These are phyloP conservation scores for Sphinx pinastri DNA, from an alignment of 2,888 invertebrate species.

Conservation along the genomic window DNA sequence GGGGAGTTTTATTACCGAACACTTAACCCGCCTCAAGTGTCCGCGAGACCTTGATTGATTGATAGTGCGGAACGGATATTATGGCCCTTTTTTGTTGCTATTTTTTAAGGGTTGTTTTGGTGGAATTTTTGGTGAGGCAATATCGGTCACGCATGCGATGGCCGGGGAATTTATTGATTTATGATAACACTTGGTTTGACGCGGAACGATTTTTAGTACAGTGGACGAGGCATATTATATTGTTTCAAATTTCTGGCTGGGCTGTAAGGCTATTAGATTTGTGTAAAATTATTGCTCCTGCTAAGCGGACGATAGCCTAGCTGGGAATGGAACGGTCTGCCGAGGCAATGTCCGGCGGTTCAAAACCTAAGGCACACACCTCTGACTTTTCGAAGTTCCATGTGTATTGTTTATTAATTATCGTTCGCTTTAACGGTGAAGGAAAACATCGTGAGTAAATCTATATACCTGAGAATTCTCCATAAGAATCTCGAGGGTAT, in stretches of 20 bases:
- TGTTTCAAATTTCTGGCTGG: background rate
- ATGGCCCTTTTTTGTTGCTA: constrained; percentile 34
- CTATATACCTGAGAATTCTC: no score
- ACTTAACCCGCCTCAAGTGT: constrained; percentile 55
- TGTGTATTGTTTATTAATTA: no score
- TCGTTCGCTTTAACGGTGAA: no score
- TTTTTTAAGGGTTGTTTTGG: constrained; percentile 28
- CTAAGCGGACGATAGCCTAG: no score
- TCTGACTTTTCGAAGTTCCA: no score
- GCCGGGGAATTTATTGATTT: constrained; percentile 20
- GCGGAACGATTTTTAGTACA: background rate
- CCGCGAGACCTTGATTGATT: constrained; percentile 57
- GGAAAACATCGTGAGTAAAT: no score
- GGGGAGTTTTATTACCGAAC: constrained; percentile 51
- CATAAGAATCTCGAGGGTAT: no score
- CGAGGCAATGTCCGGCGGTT: no score
- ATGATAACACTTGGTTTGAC: constrained; percentile 9
- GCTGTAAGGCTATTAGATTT: background rate
- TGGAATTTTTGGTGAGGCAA: constrained; percentile 17
- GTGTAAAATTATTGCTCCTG: no score
- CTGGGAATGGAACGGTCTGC: no score
- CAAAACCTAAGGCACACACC: no score
- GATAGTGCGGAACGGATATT: constrained; percentile 42
- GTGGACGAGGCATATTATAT: background rate
- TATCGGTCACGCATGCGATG: constrained; percentile 18